These are phyloP conservation scores for Cerastis leucographa DNA, from an alignment of 2,888 invertebrate genomes.

Conservation along the genomic window DNA sequence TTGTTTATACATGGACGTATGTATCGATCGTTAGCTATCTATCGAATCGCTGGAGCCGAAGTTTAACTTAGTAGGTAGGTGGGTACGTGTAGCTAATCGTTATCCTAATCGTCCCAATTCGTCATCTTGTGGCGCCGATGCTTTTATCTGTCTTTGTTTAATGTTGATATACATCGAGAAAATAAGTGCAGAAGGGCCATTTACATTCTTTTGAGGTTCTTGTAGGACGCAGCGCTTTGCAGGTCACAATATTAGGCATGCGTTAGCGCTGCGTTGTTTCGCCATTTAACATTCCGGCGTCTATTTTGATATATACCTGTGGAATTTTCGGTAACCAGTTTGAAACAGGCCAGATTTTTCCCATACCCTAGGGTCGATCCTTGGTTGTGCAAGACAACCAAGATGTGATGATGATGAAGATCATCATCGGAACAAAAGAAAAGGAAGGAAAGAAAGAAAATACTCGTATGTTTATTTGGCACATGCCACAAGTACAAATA, in stretches of 20 bases:
- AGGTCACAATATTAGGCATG: not conserved
- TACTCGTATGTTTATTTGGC: too few relatives aligned
- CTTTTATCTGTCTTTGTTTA: conserved; percentile 63
- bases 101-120: conserved; percentile 54
- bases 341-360: too few relatives aligned
- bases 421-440: too few relatives aligned
- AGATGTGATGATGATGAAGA: too few relatives aligned
- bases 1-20: conserved; percentile 5
- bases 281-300: not conserved
- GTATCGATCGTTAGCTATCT: conserved; percentile 26
- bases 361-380: too few relatives aligned
- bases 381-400: too few relatives aligned
- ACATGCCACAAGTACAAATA: too few relatives aligned
- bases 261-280: not conserved
- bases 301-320: too few relatives aligned
- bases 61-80: conserved; percentile 16
- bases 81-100: conserved; percentile 34
- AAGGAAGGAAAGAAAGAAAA: too few relatives aligned
- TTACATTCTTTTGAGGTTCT: not conserved
- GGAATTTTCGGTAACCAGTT: too few relatives aligned
- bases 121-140: conserved; percentile 61
- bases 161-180: conserved; percentile 30
- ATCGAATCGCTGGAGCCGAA: conserved; percentile 1
- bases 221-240: not conserved
- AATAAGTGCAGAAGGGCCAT: conserved; percentile 22